Base-by-base conservation (phyloP, 2,888 invertebrate genomes). In the Laothoe populi region DNA sequence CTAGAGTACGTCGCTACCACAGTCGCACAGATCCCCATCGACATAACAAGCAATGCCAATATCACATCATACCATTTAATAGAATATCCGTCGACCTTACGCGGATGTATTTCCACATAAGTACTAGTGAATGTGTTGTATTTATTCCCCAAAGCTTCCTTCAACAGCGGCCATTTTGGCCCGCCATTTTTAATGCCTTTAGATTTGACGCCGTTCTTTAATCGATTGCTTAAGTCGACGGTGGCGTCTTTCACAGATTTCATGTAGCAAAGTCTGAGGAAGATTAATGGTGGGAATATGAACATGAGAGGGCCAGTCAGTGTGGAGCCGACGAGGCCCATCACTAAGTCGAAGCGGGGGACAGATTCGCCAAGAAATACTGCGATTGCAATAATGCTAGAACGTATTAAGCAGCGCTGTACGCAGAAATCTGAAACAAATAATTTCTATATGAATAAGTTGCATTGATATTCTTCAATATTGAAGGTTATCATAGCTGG, bases 311-410 rank as follows among this genome's bases (percentile, higher is more conserved):
- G 96, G 0, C 97, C 97, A 0, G 96, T 96, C 4, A 98, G 92
- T 0, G 97, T 96, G 4, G 97, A 97, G 0, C 98, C 98, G 10
- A 98, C 95, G 0, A 98, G 88, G 1, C 97, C 95, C 95, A 98
- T 96, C 11, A 98, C 96, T 21, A 97, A 91, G 74, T 98, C 97
- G 79, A 98, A 98, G 68, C 96, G 94, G 0, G 98, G 98, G 0
- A 98, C 95, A 0, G 96, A 94, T 84, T 97, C 97, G 0, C 96
- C 97, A 2, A 98, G 89, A 35, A 97, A 94, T 5, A 98, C 94
- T 0, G 96, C 96, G 2, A 96, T 69, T 0, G 95, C 92, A 11
- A 97, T 94, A 13, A 98, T 88, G 0, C 94, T 82, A 0, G 97
- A 96, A 57, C 98, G 93, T 26, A 97, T 79, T 0, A 95, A 84